Conservation (phyloP, 2,888 invertebrate genomes). For the Cantharis rufa region DNA sequence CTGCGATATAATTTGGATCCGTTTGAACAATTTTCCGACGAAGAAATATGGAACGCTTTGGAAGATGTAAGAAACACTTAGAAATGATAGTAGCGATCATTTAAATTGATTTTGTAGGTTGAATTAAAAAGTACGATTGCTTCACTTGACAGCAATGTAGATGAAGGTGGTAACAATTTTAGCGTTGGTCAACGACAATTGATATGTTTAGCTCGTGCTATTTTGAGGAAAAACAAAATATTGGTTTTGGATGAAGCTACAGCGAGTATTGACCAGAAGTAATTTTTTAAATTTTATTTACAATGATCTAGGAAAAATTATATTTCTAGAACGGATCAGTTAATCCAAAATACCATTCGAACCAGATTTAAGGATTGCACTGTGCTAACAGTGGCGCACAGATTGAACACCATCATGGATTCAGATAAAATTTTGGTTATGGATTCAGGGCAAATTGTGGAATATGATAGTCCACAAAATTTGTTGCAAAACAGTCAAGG, state of each 20-base stretch:
- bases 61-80: slow-evolving; percentile 57
- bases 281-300: too few relatives aligned
- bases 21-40: slow-evolving; percentile 71
- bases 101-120: too few relatives aligned
- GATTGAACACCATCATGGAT: slow-evolving; percentile 91
- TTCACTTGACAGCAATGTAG: slow-evolving; percentile 70
- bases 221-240: too few relatives aligned
- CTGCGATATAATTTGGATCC: slow-evolving; percentile 84
- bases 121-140: slow-evolving; percentile 72
- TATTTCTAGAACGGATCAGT: slow-evolving; percentile 69
- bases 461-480: slow-evolving; percentile 72
- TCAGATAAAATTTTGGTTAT: slow-evolving; percentile 86
- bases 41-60: slow-evolving; percentile 74
- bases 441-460: slow-evolving; percentile 77
- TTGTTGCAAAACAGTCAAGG: slow-evolving; percentile 66
- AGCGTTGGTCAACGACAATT: too few relatives aligned
- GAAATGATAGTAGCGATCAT: too few relatives aligned
- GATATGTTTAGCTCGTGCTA: too few relatives aligned
- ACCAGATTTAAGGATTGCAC: slow-evolving; percentile 79
- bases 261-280: too few relatives aligned
- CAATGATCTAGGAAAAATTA: not conserved
- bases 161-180: slow-evolving; percentile 57
- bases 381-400: slow-evolving; percentile 87
- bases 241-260: too few relatives aligned
- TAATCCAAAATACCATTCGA: slow-evolving; percentile 84